Base-by-base conservation (phyloP, 2,888 invertebrate genomes). In the Lysandra bellargus region DNA sequence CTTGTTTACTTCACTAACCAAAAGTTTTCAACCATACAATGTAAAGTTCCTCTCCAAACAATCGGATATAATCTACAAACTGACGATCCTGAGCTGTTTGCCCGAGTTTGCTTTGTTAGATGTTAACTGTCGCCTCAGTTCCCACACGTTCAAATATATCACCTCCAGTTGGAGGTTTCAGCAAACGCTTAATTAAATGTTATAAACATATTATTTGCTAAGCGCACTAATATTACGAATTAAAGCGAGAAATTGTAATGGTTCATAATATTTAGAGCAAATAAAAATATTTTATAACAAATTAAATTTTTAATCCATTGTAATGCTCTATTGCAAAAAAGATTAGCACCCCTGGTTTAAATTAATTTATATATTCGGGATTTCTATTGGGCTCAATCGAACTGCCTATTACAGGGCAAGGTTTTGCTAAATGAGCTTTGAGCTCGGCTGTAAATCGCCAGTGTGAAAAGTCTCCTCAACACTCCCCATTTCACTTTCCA, bases 11-110 rank as follows among this genome's bases (percentile, higher is more conserved):
- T 60, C n/a, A 17, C 60, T 60, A n/a, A 1, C 49, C 9, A 12
- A 33, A 69, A 14, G 12, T 14, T 69, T 33, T 4, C 30, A 69
- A 69, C 69, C 1, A 69, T 14, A 64, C 7, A 64, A 64, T 64
- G 30, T 64, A 64, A 30, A 64, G 30, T 64, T 64, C 30, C 64
- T 64, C 12, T 30, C 30, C 12, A 64, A 64, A 64, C 64, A 64
- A 64, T 64, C 30, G 2, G 64, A 64, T 64, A 30, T 64, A 64
- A 64, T 64, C 64, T 64, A 64, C 30, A 30, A 12, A 9, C 64
- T 64, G 64, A 64, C 64, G 64, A 64, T 64, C 64, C 61, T 23
- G 61, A 61, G 64, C 64, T 69, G 69, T 69, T 69, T 69, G 17
- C 69, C 37, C 69, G 14, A 69, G 69, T 69, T 69, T 69, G 33